Percentiles rank a stretch among this genome's conserved stretches.
Evolutionary conservation across 2,113 vertebrate genomes (phyloP).

Genomic region (Hypomesus transpacificus): DNA sequence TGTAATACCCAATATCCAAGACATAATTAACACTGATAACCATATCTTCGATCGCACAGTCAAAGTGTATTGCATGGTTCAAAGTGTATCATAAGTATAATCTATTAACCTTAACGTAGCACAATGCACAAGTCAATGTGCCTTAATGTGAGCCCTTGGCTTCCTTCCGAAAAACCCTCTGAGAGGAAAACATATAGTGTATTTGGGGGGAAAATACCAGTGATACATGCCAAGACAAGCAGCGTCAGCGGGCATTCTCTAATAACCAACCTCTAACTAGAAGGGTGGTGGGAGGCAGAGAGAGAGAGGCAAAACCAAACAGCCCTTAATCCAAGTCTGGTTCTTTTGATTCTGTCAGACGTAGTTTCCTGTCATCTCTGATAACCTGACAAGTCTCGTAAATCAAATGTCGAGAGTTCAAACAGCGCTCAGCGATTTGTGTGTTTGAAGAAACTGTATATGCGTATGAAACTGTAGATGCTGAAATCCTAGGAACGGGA

Average conservation of each 20-base stretch:
- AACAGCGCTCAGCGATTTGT: constrained; percentile 7
- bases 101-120: constrained; percentile 37
- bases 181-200: constrained; percentile 17
- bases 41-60: constrained; percentile 11
- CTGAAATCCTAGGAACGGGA: neutral
- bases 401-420: constrained; percentile 49
- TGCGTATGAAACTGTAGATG: constrained; percentile 25
- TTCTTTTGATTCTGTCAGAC: constrained; percentile 43
- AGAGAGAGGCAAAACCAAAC: constrained; percentile 26
- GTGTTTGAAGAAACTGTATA: constrained; percentile 40
- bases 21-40: constrained; percentile 30
- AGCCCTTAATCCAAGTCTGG: constrained; percentile 31
- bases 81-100: constrained; percentile 29
- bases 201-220: constrained; percentile 36
- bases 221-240: constrained; percentile 42
- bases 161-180: constrained; percentile 1
- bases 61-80: neutral
- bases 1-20: neutral
- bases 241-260: constrained; percentile 32
- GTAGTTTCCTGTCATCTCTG: constrained; percentile 34
- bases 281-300: constrained; percentile 12
- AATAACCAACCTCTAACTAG: constrained; percentile 36
- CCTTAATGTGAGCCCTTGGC: constrained; percentile 39
- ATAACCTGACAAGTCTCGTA: constrained; percentile 45
- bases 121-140: constrained; percentile 14